phyloP scores from a whole-genome alignment of 2,888 invertebrate genomes.

The Empis stercorea region DNA sequence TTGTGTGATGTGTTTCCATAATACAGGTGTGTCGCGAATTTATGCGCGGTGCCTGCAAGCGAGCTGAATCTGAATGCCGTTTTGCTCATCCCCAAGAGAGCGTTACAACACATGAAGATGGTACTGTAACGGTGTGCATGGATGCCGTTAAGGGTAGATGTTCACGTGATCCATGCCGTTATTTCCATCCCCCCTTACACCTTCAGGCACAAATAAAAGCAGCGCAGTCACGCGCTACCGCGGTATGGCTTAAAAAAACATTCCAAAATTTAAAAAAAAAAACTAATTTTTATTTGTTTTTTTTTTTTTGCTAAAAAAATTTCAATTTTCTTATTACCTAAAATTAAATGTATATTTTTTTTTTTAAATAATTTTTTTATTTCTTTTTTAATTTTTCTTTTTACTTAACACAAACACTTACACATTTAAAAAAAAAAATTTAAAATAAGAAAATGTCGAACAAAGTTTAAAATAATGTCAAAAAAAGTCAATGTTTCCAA shows the following conservation, averaged over 20 bases:
- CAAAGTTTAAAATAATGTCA: too few species aligned
- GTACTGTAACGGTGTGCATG: slow-evolving; percentile 99
- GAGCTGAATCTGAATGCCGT: slow-evolving; percentile 95
- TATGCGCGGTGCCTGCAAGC: slow-evolving; percentile 97
- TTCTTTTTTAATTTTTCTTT: not conserved
- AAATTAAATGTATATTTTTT: slow-evolving; percentile 1
- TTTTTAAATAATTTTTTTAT: not conserved
- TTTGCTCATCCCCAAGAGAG: slow-evolving; percentile 97
- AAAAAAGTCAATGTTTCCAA: too few species aligned
- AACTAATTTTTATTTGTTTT: slow-evolving; percentile 4
- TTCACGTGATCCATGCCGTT: slow-evolving; percentile 98
- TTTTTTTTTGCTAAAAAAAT: slow-evolving; percentile 1
- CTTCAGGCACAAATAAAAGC: slow-evolving; percentile 98
- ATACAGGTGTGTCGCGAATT: slow-evolving; percentile 93
- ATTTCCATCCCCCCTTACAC: slow-evolving; percentile 99
- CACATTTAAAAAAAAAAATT: too few species aligned
- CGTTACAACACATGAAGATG: slow-evolving; percentile 93
- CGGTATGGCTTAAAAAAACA: slow-evolving; percentile 47
- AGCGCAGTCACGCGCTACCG: slow-evolving; percentile 87
- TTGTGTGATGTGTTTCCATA: slow-evolving; percentile 19
- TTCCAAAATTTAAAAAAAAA: not conserved
- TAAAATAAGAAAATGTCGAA: too few species aligned
- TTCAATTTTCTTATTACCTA: not conserved
- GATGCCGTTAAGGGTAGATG: slow-evolving; percentile 98
- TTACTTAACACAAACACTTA: too few species aligned